Evolutionary conservation across 2,113 vertebrate genomes (phyloP).

Genomic region (Cyprinodon variegatus): DNA sequence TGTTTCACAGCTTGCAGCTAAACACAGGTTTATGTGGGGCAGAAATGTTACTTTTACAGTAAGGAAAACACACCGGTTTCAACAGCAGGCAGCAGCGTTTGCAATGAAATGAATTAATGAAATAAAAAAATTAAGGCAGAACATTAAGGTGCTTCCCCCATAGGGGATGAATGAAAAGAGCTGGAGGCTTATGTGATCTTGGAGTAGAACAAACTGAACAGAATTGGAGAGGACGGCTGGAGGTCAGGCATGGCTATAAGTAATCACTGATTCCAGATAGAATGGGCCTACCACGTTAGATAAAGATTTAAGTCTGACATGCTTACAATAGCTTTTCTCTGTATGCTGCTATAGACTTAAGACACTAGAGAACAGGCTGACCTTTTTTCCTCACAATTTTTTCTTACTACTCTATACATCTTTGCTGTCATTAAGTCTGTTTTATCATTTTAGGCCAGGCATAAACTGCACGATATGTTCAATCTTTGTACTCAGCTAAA

Average conservation of each 20-base stretch:
- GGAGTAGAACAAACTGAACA: conserved; percentile 53
- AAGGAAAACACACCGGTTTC: background rate
- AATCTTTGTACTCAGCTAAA: too few species aligned
- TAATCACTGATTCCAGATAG: conserved; percentile 36
- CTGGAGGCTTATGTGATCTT: conserved; percentile 39
- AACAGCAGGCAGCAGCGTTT: conserved; percentile 15
- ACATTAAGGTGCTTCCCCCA: conserved; percentile 24
- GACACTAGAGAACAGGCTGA: too few species aligned
- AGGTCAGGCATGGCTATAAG: conserved; percentile 54
- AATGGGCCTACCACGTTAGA: conserved; percentile 33
- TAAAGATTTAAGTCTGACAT: background rate
- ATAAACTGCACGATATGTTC: too few species aligned
- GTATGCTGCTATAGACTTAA: background rate
- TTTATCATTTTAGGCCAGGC: too few species aligned
- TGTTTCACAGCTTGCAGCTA: conserved; percentile 28
- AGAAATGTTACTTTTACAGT: conserved; percentile 28
- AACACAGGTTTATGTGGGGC: conserved; percentile 6
- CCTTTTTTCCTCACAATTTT: background rate
- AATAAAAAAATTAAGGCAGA: conserved; percentile 46
- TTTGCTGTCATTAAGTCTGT: background rate
- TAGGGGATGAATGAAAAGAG: conserved; percentile 28
- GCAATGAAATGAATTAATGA: conserved; percentile 42
- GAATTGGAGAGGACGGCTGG: conserved; percentile 54
- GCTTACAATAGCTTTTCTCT: background rate
- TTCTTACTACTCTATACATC: background rate